These are phyloP conservation scores for Pan paniscus DNA, from an alignment of 2,113 vertebrate species.

Conservation along the genomic window DNA sequence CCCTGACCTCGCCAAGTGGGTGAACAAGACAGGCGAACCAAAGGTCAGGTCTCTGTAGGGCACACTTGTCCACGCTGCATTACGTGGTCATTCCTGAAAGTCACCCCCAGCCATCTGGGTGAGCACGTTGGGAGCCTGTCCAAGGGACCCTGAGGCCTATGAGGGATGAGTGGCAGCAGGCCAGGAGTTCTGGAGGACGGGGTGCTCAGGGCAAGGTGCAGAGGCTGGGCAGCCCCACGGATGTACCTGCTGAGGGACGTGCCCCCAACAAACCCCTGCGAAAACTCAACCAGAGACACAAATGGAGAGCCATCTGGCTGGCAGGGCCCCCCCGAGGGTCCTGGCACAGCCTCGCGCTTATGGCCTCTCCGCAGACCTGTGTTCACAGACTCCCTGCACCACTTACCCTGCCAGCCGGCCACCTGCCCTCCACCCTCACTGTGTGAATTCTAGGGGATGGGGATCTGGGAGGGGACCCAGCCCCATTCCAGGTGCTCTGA, in stretches of 20 bases:
- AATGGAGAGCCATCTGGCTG: background rate
- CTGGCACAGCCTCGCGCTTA: background rate
- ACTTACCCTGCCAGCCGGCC: background rate
- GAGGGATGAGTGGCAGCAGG: background rate
- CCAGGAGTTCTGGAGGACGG: background rate
- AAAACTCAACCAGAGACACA: background rate
- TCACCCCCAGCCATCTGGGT: background rate
- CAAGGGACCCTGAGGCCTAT: background rate
- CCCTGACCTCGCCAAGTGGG: background rate
- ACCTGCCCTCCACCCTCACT: background rate
- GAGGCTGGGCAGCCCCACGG: background rate
- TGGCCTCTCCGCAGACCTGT: background rate
- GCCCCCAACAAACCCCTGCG: too few relatives aligned
- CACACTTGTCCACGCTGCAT: accelerated
- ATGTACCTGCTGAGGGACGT: too few relatives aligned
- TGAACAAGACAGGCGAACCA: too few relatives aligned
- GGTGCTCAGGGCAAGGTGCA: background rate
- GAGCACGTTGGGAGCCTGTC: background rate
- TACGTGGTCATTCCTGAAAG: background rate
- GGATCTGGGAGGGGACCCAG: background rate
- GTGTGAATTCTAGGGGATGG: background rate
- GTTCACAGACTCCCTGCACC: background rate
- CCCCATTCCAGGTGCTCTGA: background rate
- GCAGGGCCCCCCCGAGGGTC: background rate
- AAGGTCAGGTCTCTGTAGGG: background rate